Conservation (phyloP, 2,888 invertebrate species). For the Tanypteryx hageni region DNA sequence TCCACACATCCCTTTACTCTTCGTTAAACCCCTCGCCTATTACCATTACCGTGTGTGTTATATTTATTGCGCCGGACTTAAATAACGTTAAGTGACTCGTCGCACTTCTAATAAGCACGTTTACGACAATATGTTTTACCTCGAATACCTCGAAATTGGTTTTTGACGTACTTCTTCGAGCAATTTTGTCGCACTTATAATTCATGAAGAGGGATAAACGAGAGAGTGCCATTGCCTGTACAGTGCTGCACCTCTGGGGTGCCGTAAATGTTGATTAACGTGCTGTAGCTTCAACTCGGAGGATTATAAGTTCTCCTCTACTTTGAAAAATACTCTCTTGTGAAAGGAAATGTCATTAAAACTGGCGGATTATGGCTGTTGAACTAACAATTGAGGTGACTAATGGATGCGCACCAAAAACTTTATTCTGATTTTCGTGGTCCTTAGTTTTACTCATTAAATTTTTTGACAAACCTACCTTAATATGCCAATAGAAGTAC, state of each 20-base stretch:
- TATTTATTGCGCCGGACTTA: neutral
- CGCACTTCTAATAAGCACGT: neutral
- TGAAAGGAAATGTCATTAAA: neutral
- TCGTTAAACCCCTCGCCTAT: neutral
- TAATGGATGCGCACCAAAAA: no score
- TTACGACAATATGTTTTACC: neutral
- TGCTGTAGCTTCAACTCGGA: constrained; percentile 1
- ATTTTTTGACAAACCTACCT: no score
- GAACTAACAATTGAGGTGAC: neutral
- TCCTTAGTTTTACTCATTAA: no score
- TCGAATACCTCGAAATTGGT: neutral
- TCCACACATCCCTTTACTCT: neutral
- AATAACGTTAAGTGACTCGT: constrained; percentile 11
- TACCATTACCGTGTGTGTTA: neutral
- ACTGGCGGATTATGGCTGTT: neutral
- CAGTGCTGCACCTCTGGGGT: neutral
- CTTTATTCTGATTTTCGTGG: no score
- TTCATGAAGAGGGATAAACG: neutral
- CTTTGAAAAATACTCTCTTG: constrained; percentile 36
- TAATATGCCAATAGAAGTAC: no score
- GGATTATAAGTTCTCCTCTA: constrained; percentile 26
- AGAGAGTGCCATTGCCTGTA: neutral
- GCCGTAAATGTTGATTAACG: constrained; percentile 54
- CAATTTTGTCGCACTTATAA: constrained; percentile 56
- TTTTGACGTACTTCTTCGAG: constrained; percentile 39